Evolutionary conservation across 2,888 invertebrate genomes (phyloP).

Genomic region (Dicyrtoma fusca): DNA sequence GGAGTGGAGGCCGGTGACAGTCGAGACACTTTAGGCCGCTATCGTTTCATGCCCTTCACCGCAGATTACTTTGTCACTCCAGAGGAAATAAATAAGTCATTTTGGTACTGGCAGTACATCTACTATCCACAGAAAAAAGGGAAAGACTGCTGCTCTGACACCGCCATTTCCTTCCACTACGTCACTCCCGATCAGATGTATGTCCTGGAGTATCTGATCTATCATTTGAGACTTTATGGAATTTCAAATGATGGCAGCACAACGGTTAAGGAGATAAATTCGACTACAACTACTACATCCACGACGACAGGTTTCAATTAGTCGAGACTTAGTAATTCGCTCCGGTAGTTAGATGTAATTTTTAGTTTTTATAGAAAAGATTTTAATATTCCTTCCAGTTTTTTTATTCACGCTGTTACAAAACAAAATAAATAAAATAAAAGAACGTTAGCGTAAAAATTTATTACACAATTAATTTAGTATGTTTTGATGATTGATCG

Average conservation of each 20-base stretch:
- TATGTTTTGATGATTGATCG: too few species aligned
- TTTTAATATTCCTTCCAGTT: too few species aligned
- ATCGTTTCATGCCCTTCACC: slow-evolving; percentile 91
- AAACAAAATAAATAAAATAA: too few species aligned
- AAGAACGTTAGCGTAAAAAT: too few species aligned
- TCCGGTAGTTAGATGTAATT: too few species aligned
- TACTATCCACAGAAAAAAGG: slow-evolving; percentile 91
- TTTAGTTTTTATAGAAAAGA: too few species aligned
- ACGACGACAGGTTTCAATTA: too few species aligned
- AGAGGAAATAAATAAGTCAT: slow-evolving; percentile 73
- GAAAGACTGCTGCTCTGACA: slow-evolving; percentile 88
- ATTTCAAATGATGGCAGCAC: slow-evolving; percentile 47
- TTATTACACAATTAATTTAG: too few species aligned
- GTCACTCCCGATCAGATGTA: slow-evolving; percentile 90
- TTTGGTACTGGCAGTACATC: slow-evolving; percentile 94
- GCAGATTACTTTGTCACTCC: slow-evolving; percentile 93
- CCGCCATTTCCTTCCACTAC: slow-evolving; percentile 93
- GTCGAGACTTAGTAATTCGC: too few species aligned
- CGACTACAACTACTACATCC: too few species aligned
- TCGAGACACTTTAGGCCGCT: slow-evolving; percentile 79
- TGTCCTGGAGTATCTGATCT: slow-evolving; percentile 89
- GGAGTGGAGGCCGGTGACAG: slow-evolving; percentile 87
- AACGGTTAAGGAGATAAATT: too few species aligned
- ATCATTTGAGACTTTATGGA: slow-evolving; percentile 78
- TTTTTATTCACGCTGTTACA: too few species aligned